Base-by-base conservation (phyloP, 2,113 vertebrate genomes). In the Chloebia gouldiae region DNA sequence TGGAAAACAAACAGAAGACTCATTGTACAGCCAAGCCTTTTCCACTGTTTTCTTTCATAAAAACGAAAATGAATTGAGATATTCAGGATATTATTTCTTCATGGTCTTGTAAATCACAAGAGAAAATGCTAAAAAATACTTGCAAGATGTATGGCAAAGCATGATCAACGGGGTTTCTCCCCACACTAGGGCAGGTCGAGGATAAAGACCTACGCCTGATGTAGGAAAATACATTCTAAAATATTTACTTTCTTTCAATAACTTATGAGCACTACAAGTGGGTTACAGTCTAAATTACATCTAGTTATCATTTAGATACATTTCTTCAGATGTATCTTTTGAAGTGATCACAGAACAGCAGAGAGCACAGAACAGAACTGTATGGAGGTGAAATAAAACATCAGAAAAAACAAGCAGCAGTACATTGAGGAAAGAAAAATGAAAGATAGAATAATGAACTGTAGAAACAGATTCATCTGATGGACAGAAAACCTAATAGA, bases 191-290 rank as follows among this genome's bases (percentile, higher is more conserved):
- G 23, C 86, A 90, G 19, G 7, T 6, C 0, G 0, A 35, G 33
- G 71, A 4, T 39, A 56, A 72, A 76, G 37, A 63, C 39, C 53
- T 80, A 25, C 0, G n/a, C 15, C 8, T 30, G 8, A 24, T 54
- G 21, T 7, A 81, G 21, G 30, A 93, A 93, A 88, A 77, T 0
- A 7, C 2, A 3, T 33, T 54, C 30, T 94, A 73, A 92, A 95
- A 86, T 77, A 93, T 77, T 93, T 89, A 92, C 24, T 75, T 60
- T 56, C 20, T 64, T 81, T 66, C 60, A 75, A 66, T 64, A 75
- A 84, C 89, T 86, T 61, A 42, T 42, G 30, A 84, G n/a, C 7
- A 16, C 21, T 14, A 54, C n/a, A 77, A 88, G 4, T 49, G 23
- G 14, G 33, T 66, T 75, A 66, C 37, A 59, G 33, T 77, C 33